Evolutionary conservation across 1,140 invertebrate genomes (phyloP).

Genomic region (Bombus consobrinus): DNA sequence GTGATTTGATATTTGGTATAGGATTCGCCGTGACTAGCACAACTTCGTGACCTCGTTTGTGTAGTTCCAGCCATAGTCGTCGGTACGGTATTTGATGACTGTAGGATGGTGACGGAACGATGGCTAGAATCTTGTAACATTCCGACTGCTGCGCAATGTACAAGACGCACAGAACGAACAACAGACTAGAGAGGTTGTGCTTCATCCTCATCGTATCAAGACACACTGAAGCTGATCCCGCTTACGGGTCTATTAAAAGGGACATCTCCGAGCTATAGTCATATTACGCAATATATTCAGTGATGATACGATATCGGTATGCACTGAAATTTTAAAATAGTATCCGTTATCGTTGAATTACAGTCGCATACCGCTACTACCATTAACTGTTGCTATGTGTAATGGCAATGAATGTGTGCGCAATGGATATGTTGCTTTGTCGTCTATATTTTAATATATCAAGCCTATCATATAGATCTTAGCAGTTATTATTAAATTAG

Average conservation of each 20-base stretch:
- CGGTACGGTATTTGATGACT: constrained; percentile 84
- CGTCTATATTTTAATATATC: no score
- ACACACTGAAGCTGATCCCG: rapidly evolving
- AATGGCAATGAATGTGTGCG: no score
- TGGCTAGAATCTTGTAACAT: constrained; percentile 81
- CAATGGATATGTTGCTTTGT: rapidly evolving
- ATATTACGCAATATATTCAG: background rate
- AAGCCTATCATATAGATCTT: no score
- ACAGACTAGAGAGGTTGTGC: background rate
- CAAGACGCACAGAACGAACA: background rate
- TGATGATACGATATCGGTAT: background rate
- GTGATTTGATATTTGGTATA: constrained; percentile 61
- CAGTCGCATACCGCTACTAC: rapidly evolving
- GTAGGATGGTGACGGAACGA: constrained; percentile 81
- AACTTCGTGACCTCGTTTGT: constrained; percentile 80
- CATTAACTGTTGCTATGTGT: no score
- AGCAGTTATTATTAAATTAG: no score
- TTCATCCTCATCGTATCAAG: background rate
- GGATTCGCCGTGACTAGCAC: constrained; percentile 77
- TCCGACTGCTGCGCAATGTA: background rate
- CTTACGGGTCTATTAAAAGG: background rate
- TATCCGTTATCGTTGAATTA: background rate
- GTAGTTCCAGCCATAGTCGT: constrained; percentile 74
- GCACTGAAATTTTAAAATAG: rapidly evolving
- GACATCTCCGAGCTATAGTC: no score